Conservation (phyloP, 92 coral and sea anemone species). For the Meandrina meandrites region DNA sequence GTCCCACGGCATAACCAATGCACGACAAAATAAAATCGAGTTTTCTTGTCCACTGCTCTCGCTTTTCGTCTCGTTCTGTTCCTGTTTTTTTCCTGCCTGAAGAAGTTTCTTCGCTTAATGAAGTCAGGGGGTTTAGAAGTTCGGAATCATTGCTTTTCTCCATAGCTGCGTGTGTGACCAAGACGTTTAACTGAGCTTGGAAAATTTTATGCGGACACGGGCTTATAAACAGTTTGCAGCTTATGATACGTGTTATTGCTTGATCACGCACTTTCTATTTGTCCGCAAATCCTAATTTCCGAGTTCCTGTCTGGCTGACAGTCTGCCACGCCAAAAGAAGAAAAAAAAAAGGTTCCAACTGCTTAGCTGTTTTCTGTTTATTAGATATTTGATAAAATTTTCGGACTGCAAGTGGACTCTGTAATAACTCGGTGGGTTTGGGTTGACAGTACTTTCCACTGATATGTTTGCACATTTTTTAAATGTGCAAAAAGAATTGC, state of each 20-base stretch:
- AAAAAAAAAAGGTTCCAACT: too few relatives aligned
- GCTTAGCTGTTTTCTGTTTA: too few relatives aligned
- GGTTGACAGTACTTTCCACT: not conserved
- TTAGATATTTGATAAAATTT: too few relatives aligned
- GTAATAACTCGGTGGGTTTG: not conserved
- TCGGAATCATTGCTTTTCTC: slow-evolving; percentile 11
- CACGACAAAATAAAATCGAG: slow-evolving; percentile 26
- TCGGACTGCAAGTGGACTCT: not conserved
- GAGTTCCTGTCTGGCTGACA: not conserved
- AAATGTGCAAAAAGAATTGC: not conserved
- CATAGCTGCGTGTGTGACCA: slow-evolving; percentile 1
- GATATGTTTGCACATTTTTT: not conserved
- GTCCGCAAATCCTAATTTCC: not conserved
- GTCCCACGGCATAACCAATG: slow-evolving; percentile 33
- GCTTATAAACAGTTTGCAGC: not conserved
- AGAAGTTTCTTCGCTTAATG: not conserved
- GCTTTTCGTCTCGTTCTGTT: slow-evolving; percentile 26
- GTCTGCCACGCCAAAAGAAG: too few relatives aligned
- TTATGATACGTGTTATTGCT: not conserved
- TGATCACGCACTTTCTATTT: not conserved
- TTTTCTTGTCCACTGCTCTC: slow-evolving; percentile 33
- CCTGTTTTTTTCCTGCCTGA: not conserved
- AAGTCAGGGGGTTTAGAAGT: slow-evolving; percentile 1
- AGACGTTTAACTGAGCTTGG: not conserved
- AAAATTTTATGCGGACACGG: not conserved